Evolutionary conservation across 1,140 invertebrate species (phyloP).

Genomic region (Vanessa tameamea): DNA sequence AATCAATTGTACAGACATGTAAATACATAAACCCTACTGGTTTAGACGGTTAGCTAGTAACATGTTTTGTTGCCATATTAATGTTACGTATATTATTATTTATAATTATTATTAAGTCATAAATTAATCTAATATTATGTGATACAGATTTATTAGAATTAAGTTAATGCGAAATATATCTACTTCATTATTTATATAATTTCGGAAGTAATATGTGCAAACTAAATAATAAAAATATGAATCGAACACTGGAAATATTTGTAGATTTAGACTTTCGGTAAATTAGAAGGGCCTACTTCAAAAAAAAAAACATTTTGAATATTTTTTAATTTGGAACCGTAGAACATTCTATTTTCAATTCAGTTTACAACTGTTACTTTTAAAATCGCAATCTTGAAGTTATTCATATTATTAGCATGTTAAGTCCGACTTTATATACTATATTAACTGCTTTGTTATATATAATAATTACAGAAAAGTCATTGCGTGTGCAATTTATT

Average conservation of each 20-base stretch:
- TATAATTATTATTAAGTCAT: slow-evolving; percentile 75
- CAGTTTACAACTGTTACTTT: not conserved
- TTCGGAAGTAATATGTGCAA: slow-evolving; percentile 14
- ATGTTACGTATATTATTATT: slow-evolving; percentile 76
- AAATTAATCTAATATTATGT: slow-evolving; percentile 76
- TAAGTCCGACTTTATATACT: not conserved
- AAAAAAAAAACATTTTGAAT: not conserved
- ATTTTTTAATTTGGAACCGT: too few relatives aligned
- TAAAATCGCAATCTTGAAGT: not conserved
- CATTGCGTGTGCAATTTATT: slow-evolving; percentile 8
- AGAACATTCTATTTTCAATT: too few relatives aligned
- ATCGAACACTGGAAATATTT: slow-evolving; percentile 26
- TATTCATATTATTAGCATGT: not conserved
- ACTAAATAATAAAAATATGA: slow-evolving; percentile 4
- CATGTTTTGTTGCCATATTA: slow-evolving; percentile 79
- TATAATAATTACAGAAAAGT: slow-evolving; percentile 12
- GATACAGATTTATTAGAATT: slow-evolving; percentile 66
- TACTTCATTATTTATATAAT: slow-evolving; percentile 50
- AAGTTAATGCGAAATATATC: slow-evolving; percentile 48
- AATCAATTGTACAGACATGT: slow-evolving; percentile 70
- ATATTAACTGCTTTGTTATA: slow-evolving; percentile 19
- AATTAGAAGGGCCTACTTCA: slow-evolving; percentile 5
- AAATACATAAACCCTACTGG: slow-evolving; percentile 72
- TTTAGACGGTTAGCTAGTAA: slow-evolving; percentile 78
- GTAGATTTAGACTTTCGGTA: not conserved